phyloP scores from a whole-genome alignment of 2,888 invertebrate species.

The Seira sanloemensis region DNA sequence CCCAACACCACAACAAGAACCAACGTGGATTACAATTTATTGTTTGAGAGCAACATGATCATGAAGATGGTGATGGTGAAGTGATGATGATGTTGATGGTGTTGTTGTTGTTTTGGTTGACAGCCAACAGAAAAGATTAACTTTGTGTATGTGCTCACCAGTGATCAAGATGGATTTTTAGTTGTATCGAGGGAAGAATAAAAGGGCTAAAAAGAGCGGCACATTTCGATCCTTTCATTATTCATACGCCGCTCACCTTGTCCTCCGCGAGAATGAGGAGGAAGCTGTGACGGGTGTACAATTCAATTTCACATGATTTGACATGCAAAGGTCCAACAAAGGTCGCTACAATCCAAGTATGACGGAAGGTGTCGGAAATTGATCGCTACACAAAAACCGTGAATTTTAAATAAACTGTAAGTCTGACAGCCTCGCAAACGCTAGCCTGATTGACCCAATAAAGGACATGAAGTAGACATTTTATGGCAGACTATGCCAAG shows the following conservation, averaged over 20 bases:
- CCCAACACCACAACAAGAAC: constrained; percentile 1
- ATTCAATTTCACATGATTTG: neutral
- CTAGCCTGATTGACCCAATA: too few species aligned
- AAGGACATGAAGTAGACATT: too few species aligned
- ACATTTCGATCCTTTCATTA: neutral
- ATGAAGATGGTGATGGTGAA: constrained; percentile 1
- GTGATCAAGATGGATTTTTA: neutral
- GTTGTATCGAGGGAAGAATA: neutral
- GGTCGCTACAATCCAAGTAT: too few species aligned
- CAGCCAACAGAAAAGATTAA: constrained; percentile 17
- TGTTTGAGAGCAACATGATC: constrained; percentile 1
- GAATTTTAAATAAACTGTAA: too few species aligned
- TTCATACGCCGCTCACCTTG: neutral
- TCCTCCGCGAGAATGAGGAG: neutral
- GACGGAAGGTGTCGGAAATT: too few species aligned
- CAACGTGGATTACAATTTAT: constrained; percentile 12
- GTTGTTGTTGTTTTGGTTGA: constrained; percentile 17
- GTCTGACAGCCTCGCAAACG: too few species aligned
- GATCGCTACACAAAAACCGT: too few species aligned
- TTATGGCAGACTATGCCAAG: too few species aligned
- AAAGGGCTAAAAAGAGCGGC: neutral
- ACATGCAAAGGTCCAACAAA: neutral
- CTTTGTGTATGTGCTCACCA: neutral
- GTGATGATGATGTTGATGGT: constrained; percentile 9
- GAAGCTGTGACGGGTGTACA: neutral